These are phyloP conservation scores for Drosophila arawakana DNA, from an alignment of 1,140 invertebrate species.

Conservation along the genomic window DNA sequence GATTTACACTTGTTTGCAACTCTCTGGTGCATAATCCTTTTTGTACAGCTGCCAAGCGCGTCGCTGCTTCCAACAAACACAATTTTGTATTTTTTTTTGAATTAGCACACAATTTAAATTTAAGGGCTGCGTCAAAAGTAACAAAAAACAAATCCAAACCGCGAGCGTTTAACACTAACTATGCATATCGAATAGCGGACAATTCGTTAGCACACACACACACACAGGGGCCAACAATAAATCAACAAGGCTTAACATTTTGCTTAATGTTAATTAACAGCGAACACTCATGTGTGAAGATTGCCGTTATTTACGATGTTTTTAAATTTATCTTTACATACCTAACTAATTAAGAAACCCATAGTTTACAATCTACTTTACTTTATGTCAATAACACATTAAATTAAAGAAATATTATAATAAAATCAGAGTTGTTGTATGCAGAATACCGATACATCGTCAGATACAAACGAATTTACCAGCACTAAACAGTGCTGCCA, in stretches of 20 bases:
- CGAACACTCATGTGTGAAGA: background rate
- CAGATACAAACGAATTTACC: too few species aligned
- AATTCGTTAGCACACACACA: slow-evolving; percentile 24
- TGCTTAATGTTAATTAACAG: slow-evolving; percentile 30
- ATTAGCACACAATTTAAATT: slow-evolving; percentile 12
- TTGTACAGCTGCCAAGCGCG: slow-evolving; percentile 9
- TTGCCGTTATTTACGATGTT: background rate
- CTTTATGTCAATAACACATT: too few species aligned
- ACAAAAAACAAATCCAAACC: slow-evolving; percentile 23
- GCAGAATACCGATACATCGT: too few species aligned
- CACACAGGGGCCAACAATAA: slow-evolving; percentile 13
- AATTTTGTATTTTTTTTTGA: background rate
- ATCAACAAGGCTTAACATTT: slow-evolving; percentile 30
- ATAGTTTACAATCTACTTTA: too few species aligned
- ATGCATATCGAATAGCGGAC: slow-evolving; percentile 28
- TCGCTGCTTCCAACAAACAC: slow-evolving; percentile 2
- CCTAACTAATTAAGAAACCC: background rate
- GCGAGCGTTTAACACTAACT: slow-evolving; percentile 36
- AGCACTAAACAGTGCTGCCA: too few species aligned
- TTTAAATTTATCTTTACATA: background rate
- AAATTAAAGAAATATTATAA: too few species aligned
- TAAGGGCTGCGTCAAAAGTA: slow-evolving; percentile 5
- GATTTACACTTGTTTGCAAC: slow-evolving; percentile 20
- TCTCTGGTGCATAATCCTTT: slow-evolving; percentile 1
- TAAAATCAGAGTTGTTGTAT: too few species aligned